Conservation (phyloP, 2,797 vertebrate genomes). For the Megaceryle alcyon region DNA sequence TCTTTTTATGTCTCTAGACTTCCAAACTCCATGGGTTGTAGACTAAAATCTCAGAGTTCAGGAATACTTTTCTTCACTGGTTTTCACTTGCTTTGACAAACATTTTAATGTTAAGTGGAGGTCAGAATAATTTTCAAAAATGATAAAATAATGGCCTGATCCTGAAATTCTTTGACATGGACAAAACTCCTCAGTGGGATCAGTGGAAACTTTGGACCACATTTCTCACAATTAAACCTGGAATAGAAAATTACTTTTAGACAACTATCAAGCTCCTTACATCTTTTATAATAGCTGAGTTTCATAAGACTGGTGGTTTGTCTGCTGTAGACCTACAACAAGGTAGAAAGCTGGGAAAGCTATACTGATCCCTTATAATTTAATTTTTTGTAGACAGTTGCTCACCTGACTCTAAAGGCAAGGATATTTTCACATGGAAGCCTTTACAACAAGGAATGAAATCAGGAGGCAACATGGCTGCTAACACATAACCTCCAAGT, state of each 20-base stretch:
- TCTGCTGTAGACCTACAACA: not conserved
- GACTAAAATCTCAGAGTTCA: not conserved
- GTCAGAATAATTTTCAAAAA: not conserved
- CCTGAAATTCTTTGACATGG: not conserved
- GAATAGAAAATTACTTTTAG: not conserved
- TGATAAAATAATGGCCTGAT: not conserved
- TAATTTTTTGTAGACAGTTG: not conserved
- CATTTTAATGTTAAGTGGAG: not conserved
- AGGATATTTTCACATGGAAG: not conserved
- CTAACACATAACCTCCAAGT: not conserved
- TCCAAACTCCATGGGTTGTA: not conserved
- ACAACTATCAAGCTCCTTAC: not conserved
- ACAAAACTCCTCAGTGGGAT: not conserved
- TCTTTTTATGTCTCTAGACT: not conserved
- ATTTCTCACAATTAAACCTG: not conserved
- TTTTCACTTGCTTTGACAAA: conserved; percentile 6
- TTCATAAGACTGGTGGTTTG: not conserved
- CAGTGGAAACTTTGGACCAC: not conserved
- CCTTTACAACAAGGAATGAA: not conserved
- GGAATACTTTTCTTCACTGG: not conserved
- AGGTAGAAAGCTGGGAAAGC: not conserved
- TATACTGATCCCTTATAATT: not conserved
- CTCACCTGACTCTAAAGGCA: not conserved
- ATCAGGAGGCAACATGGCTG: not conserved
- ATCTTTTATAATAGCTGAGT: not conserved